Percentiles rank a stretch among this genome's conserved stretches.
Conservation (phyloP, 2,797 vertebrate genomes). For the Enteromius thamalakanensis region DNA sequence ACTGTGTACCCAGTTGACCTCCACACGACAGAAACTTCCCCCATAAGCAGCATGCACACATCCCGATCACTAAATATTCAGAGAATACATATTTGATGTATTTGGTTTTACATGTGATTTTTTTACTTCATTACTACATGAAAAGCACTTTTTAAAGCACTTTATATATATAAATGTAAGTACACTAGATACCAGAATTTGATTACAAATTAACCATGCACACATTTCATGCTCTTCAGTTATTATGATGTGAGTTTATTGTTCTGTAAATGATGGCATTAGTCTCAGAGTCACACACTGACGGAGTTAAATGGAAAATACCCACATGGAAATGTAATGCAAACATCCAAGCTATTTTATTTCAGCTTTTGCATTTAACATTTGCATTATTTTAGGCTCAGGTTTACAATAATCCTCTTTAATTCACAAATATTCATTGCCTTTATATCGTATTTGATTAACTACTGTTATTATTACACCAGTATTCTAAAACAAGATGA, state of each 20-base stretch:
- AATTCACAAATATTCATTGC: background rate
- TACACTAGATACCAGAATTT: no score
- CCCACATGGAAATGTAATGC: conserved; percentile 7
- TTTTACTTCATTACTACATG: no score
- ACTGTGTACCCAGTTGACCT: conserved; percentile 52
- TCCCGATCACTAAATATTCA: background rate
- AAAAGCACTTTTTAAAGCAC: no score
- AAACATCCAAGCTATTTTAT: background rate
- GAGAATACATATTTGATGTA: no score
- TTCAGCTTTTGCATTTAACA: background rate
- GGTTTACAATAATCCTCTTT: background rate
- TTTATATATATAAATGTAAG: background rate
- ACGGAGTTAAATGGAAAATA: no score
- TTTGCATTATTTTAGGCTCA: background rate
- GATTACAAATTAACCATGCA: no score
- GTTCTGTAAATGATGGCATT: no score
- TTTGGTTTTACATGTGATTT: no score
- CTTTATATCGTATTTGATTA: background rate
- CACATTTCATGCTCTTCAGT: no score
- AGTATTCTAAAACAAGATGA: background rate
- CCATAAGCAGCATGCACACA: background rate
- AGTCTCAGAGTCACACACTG: background rate
- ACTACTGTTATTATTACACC: background rate
- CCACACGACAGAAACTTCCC: conserved; percentile 30
- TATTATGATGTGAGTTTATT: background rate